Evolutionary conservation across 2,113 vertebrate genomes (phyloP), one percentile per base, ranked within the genome.

Genomic region (Triplophysa tibetana): DNA sequence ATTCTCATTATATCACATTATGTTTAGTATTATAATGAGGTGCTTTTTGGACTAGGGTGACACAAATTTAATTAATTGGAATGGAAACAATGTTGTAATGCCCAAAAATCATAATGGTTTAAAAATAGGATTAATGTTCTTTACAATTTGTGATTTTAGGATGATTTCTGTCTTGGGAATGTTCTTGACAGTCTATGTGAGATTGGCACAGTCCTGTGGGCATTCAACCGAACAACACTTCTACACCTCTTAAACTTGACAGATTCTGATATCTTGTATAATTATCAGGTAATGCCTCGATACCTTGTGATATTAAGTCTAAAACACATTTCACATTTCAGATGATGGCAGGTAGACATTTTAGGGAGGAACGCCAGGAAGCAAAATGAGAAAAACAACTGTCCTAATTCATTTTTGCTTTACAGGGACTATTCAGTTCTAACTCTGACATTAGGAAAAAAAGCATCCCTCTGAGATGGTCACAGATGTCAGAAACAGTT

Each of bases 231-330:
- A 67, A 62, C 56, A 33, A 43, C 61, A 79, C 38, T 73, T 70
- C 64, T 76, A 16, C 16, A 72, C n/a, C 54, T 63, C 60, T 63
- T 21, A 68, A 68, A 24, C 45, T 33, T 24, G 63, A 14, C 19
- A 52, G n/a, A 60, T 67, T 65, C 50, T 29, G 75, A 19, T 63
- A 70, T 73, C 33, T 67, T 74, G 67, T 67, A 50, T 64, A 62
- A 68, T 65, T 70, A 24, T 75, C 79, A 70, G 79, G 17, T 72
- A 74, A 74, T 77, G 63, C 54, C 62, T 45, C 10, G 61, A 65
- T 23, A 63, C 69, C 78, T 73, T 70, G 41, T 56, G 61, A 68
- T 76, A 23, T 21, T 23, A 33, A 52, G 52, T 70, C 50, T 45
- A 17, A 78, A 48, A 56, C 17, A 48, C 43, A n/a, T n/a, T 62